Conservation (phyloP, 2,797 vertebrate species). For the Gephyroberyx darwinii region DNA sequence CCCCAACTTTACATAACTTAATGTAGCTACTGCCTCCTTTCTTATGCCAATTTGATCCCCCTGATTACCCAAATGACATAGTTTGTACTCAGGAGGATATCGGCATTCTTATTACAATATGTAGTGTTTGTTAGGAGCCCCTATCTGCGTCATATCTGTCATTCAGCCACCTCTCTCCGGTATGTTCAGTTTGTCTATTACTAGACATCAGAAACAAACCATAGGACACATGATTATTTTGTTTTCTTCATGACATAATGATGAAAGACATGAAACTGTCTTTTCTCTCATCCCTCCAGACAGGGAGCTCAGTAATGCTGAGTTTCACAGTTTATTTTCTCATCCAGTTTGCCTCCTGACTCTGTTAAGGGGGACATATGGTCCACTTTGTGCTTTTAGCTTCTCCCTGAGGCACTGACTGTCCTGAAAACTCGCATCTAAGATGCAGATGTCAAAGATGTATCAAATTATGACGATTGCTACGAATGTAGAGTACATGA, state of each 20-base stretch:
- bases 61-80: background rate
- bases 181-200: background rate
- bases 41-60: background rate
- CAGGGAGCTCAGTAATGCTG: constrained; percentile 50
- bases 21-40: background rate
- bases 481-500: constrained; percentile 34
- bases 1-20: background rate
- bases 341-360: constrained; percentile 49
- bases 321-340: constrained; percentile 57
- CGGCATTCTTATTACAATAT: background rate
- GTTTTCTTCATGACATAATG: constrained; percentile 10
- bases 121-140: background rate
- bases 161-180: background rate
- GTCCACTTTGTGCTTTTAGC: constrained; percentile 65
- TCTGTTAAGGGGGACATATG: constrained; percentile 65
- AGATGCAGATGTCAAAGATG: constrained; percentile 70
- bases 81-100: background rate
- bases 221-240: background rate
- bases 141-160: background rate
- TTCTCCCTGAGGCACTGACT: constrained; percentile 58
- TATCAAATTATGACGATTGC: constrained; percentile 40
- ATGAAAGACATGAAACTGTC: too few species aligned
- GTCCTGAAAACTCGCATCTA: constrained; percentile 74
- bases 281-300: constrained; percentile 17
- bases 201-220: background rate